Conservation (phyloP, 2,113 vertebrate genomes). For the Edolisoma coerulescens region DNA sequence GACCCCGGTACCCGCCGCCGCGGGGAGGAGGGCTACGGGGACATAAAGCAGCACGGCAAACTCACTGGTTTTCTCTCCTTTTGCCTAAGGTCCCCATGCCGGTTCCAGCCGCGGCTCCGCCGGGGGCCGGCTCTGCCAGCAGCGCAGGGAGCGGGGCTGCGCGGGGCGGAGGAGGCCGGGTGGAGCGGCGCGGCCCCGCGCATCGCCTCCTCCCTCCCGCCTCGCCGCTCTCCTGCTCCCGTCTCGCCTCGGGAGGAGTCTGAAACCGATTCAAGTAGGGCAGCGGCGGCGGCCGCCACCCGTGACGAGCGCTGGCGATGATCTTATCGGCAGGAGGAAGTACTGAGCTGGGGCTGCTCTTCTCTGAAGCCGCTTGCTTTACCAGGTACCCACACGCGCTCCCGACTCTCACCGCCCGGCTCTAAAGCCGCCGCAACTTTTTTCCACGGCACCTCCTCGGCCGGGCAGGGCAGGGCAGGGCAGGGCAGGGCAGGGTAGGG, state of each 20-base stretch:
- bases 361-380: slow-evolving; percentile 27
- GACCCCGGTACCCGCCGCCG: background rate
- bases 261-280: background rate
- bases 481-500: background rate
- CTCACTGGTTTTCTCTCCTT: slow-evolving; percentile 51
- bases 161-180: background rate
- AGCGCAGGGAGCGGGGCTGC: background rate
- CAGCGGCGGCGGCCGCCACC: background rate
- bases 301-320: slow-evolving; percentile 6
- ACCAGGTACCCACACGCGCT: background rate
- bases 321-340: slow-evolving; percentile 60
- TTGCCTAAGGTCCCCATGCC: slow-evolving; percentile 68
- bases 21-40: too few relatives aligned
- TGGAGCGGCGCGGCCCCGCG: background rate
- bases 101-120: background rate
- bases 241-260: background rate
- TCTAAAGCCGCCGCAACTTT: background rate
- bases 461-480: too few relatives aligned
- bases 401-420: background rate
- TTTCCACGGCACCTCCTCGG: background rate
- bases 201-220: background rate
- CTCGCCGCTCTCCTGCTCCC: background rate
- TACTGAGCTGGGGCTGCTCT: background rate
- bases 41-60: background rate
- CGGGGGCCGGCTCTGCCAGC: background rate